Percentiles rank a stretch among this genome's conserved stretches.
Conservation (phyloP, 2,797 vertebrate genomes). For the Picus viridis region DNA sequence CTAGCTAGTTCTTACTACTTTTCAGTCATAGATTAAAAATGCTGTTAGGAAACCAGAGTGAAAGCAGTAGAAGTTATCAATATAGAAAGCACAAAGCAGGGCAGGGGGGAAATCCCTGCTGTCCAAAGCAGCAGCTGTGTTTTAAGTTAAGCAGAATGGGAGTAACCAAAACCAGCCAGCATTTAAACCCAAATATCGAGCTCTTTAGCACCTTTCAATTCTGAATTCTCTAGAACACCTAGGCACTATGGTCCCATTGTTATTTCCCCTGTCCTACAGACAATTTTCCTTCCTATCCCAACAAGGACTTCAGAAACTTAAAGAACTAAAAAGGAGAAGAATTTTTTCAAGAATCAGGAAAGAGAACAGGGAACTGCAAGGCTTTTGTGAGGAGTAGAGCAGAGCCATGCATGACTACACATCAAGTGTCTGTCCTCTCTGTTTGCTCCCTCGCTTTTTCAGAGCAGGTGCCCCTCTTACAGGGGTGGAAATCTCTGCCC, state of each 20-base stretch:
- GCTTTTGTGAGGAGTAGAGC: neutral
- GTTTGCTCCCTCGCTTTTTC: neutral
- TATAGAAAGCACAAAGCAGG: neutral
- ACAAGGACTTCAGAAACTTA: neutral
- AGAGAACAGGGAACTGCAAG: neutral
- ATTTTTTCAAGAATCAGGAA: neutral
- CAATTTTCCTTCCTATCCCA: neutral
- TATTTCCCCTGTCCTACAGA: neutral
- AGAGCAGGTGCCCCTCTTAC: neutral
- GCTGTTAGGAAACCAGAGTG: neutral
- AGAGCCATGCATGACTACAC: neutral
- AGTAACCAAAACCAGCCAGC: neutral
- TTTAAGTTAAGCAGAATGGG: neutral
- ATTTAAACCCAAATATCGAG: neutral
- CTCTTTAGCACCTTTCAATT: neutral
- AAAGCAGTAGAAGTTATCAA: neutral
- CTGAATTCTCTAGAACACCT: neutral
- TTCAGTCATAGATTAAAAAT: neutral
- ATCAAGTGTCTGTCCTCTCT: accelerated
- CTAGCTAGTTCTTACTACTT: neutral
- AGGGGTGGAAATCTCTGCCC: neutral
- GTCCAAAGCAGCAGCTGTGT: neutral
- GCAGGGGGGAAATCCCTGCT: neutral
- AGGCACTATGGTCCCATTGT: neutral
- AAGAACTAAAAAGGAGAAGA: neutral